Evolutionary conservation across 2,113 vertebrate species (phyloP).

Genomic region (Struthidea cinerea): DNA sequence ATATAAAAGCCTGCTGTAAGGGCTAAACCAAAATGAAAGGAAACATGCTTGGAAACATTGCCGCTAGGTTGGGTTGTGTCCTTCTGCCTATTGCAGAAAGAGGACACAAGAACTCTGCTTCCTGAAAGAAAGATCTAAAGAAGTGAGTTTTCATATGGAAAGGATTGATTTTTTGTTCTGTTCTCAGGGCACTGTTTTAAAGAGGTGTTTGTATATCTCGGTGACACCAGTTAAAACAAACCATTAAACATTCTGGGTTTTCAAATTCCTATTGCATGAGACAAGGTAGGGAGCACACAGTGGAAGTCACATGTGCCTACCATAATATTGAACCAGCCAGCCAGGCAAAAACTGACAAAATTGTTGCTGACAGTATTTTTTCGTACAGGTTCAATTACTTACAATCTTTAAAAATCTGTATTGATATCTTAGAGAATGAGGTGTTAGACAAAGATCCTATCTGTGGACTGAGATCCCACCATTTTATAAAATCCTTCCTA

Average conservation of each 20-base stretch:
- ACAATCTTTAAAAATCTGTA: neutral
- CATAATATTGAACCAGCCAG: neutral
- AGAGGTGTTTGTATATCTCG: constrained; percentile 15
- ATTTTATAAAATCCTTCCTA: neutral
- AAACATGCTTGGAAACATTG: neutral
- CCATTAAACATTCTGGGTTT: neutral
- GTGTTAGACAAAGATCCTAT: neutral
- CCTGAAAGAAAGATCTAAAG: neutral
- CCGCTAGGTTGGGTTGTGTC: neutral
- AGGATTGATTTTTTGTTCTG: neutral
- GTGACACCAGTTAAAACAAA: constrained; percentile 18
- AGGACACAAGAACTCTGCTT: neutral
- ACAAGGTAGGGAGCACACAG: neutral
- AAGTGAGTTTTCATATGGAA: neutral
- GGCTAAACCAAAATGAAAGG: neutral
- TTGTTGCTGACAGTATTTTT: neutral
- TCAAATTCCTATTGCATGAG: neutral
- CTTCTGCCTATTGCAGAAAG: neutral
- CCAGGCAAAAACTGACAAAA: neutral
- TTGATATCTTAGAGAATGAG: neutral
- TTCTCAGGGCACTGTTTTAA: constrained; percentile 5
- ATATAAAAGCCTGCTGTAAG: neutral
- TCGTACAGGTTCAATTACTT: neutral
- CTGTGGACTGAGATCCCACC: neutral
- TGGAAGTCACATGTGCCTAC: neutral